Evolutionary conservation across 2,888 invertebrate genomes (phyloP), one percentile per base, ranked within the genome.

Genomic region (Euzophera pinguis): DNA sequence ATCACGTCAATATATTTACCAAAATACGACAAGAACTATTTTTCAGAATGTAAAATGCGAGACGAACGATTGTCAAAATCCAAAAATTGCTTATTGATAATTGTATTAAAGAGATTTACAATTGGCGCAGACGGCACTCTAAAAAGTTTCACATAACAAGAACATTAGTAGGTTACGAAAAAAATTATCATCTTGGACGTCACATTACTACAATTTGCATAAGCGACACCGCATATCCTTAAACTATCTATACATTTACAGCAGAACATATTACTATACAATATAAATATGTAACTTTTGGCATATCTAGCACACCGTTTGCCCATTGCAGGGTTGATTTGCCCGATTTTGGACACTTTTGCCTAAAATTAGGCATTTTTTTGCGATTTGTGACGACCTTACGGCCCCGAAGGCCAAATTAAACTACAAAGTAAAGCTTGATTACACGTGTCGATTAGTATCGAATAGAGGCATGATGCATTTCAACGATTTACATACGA

Each of bases 291-390:
- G 58, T 67, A 67, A 73, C 60, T 71, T 82, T 84, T 84, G 82
- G 83, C 80, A 81, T 80, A 76, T 73, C 82, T 84, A 84, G 83
- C 83, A 82, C 81, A 80, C 77, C 73, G 67, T 72, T 73, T 60
- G 59, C 60, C 65, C 67, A 61, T 54, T 53, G 43, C 42, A 42
- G 55, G 64, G 64, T 49, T 16, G 42, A 3, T 10, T 41, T 41
- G 39, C 41, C 41, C 42, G 42, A 42, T 12, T 22, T 1, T 13
- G 29, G 43, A 29, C 12, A 27, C 5, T 0, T 12, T 43, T 43
- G 43, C 29, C 43, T 27, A 27, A 13, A 43, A 29, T 8, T 29
- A 29, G 22, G 5, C 22, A 22, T 5, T 2, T 10, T 8, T 34
- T 32, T 34, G 45, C 16, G 4, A 9, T 45, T 45, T 45, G 45